Base-by-base conservation (phyloP, 2,888 invertebrate species). In the Desoria tigrina region DNA sequence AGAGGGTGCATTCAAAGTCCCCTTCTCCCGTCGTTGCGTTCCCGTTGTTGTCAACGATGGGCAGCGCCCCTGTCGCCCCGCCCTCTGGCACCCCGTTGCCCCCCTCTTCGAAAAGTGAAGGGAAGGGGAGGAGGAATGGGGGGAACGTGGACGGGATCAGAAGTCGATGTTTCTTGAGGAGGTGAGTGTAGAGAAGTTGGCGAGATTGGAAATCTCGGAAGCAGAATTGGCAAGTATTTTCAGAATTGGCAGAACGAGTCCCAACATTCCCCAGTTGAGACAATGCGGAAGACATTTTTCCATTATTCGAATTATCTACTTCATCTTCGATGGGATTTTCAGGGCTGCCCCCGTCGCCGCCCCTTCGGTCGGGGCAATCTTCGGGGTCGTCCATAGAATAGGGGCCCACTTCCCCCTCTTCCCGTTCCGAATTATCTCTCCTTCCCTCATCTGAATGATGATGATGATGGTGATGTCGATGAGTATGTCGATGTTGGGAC, bases 1-100 rank as follows among this genome's bases (percentile, higher is more conserved):
- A 81, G 24, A 79, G 71, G 53, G 79, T 79, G 73, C 81, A 81
- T 59, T 78, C 78, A 37, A 78, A 73, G 59, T 78, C 78, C n/a
- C 66, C 65, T 32, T 77, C 75, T 6, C 23, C 42, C 2, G 3
- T 23, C 4, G 73, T 64, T 18, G 70, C 74, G 58, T 70, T 72
- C 56, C 65, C 70, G 57, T 70, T 70, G 63, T 69, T 72, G 67
- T 72, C 65, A 42, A 72, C 56, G 53, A 65, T 45, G n/a, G n/a
- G n/a, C n/a, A n/a, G n/a, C 32, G 32, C 32, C 11, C 6, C 56
- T 57, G 61, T 45, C 24, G 63, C 50, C 57, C 63, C 67, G 6
- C 9, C 45, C 45, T 18, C 56, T 65, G 45, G 61, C 53, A 9
- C 16, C 9, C 39, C 55, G 59, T 45, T 60, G 32, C 50, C 64